Conservation (phyloP, 2,888 invertebrate species). For the Adelphocoris suturalis region DNA sequence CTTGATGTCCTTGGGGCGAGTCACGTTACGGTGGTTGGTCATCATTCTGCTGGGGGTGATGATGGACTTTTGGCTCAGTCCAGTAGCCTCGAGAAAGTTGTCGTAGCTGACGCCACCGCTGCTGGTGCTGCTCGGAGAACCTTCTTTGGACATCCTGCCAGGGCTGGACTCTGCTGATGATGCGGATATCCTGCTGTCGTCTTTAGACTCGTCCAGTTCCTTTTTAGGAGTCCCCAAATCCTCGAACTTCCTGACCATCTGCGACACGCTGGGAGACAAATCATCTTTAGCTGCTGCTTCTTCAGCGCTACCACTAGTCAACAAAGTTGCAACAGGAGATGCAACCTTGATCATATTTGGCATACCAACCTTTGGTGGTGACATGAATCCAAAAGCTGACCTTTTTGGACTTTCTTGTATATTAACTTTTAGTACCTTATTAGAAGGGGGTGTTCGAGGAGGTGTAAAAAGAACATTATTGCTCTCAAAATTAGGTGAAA, state of each 20-base stretch:
- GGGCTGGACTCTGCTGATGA: constrained; percentile 76
- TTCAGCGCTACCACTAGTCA: constrained; percentile 73
- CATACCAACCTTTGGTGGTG: constrained; percentile 74
- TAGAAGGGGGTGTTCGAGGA: constrained; percentile 56
- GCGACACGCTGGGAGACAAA: constrained; percentile 76
- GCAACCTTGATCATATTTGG: constrained; percentile 75
- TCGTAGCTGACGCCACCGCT: constrained; percentile 80
- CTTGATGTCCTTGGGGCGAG: constrained; percentile 89
- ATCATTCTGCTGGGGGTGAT: constrained; percentile 84
- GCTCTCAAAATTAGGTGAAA: constrained; percentile 31
- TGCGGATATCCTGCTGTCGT: constrained; percentile 77
- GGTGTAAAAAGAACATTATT: constrained; percentile 64
- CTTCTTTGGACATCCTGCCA: constrained; percentile 78
- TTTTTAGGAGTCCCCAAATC: constrained; percentile 76
- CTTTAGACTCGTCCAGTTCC: constrained; percentile 76
- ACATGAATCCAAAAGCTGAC: constrained; percentile 67
- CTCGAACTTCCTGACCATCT: constrained; percentile 76
- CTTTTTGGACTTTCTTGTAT: constrained; percentile 73
- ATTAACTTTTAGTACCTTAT: constrained; percentile 71
- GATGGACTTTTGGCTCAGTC: constrained; percentile 89
- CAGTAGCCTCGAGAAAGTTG: constrained; percentile 88
- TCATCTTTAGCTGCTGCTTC: constrained; percentile 76
- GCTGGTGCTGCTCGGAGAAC: constrained; percentile 79
- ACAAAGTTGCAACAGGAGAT: constrained; percentile 75
- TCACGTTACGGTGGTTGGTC: constrained; percentile 87